phyloP scores from a whole-genome alignment of 2,797 vertebrate genomes.

The Brotula barbata region DNA sequence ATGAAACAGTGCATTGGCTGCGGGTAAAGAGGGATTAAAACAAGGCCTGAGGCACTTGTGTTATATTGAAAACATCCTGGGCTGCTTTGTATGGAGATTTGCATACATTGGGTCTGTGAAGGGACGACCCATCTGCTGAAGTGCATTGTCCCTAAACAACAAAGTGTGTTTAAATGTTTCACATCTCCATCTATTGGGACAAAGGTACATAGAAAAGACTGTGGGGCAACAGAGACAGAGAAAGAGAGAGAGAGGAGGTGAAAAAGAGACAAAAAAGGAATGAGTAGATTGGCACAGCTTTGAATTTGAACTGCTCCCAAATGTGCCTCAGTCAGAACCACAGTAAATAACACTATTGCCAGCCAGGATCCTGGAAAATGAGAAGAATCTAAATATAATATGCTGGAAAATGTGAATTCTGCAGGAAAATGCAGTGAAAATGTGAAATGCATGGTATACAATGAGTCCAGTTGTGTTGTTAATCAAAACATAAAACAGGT shows the following conservation, averaged over 20 bases:
- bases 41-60: slow-evolving; percentile 92
- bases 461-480: not conserved
- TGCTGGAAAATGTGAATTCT: slow-evolving; percentile 60
- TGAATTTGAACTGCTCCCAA: slow-evolving; percentile 84
- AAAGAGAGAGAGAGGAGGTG: slow-evolving; percentile 27
- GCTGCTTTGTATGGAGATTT: slow-evolving; percentile 94
- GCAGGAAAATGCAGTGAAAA: slow-evolving; percentile 30
- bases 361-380: slow-evolving; percentile 72
- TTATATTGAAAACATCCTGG: slow-evolving; percentile 94
- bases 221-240: slow-evolving; percentile 37
- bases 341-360: slow-evolving; percentile 78
- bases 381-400: slow-evolving; percentile 77
- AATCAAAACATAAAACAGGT: slow-evolving; percentile 19
- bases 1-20: slow-evolving; percentile 93
- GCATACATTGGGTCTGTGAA: slow-evolving; percentile 86
- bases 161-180: slow-evolving; percentile 89
- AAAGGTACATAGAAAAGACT: slow-evolving; percentile 61
- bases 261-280: slow-evolving; percentile 60
- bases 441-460: slow-evolving; percentile 29
- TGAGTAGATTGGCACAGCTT: slow-evolving; percentile 79
- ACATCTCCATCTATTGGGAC: slow-evolving; percentile 82
- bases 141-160: slow-evolving; percentile 88
- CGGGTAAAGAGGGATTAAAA: slow-evolving; percentile 93
- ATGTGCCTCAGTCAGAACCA: slow-evolving; percentile 79
- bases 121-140: slow-evolving; percentile 92